These are phyloP conservation scores for Zaprionus africanus DNA, from an alignment of 1,140 invertebrate species.

Conservation along the genomic window DNA sequence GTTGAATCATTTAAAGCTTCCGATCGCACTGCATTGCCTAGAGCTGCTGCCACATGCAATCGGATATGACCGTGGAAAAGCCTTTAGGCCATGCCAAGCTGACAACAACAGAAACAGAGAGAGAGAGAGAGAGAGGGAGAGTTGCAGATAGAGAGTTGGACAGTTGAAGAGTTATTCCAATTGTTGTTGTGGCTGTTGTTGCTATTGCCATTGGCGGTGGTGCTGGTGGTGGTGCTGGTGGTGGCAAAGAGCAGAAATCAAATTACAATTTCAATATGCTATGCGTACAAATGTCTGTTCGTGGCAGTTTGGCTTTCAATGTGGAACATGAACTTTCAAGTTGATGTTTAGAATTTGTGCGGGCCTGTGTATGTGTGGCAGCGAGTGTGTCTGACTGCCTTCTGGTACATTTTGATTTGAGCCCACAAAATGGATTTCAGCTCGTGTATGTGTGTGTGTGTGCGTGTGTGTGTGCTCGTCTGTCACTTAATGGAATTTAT, in stretches of 20 bases:
- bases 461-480: conserved; percentile 50
- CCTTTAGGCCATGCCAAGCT: not conserved
- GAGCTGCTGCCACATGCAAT: not conserved
- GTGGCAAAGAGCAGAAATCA: conserved; percentile 77
- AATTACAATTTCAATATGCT: conserved; percentile 82
- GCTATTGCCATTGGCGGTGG: conserved; percentile 10
- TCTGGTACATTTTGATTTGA: conserved; percentile 69
- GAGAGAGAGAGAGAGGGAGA: conserved; percentile 8
- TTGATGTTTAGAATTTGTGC: conserved; percentile 65
- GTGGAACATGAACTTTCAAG: conserved; percentile 75
- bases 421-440: conserved; percentile 71
- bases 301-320: conserved; percentile 74
- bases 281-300: conserved; percentile 79
- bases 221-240: conserved; percentile 51
- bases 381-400: conserved; percentile 24
- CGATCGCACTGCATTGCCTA: not conserved
- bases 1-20: not conserved
- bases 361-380: conserved; percentile 10
- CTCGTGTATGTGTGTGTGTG: conserved; percentile 25
- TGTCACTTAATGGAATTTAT: conserved; percentile 82
- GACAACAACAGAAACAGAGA: conserved; percentile 13
- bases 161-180: conserved; percentile 55
- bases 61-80: not conserved
- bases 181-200: conserved; percentile 17
- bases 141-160: conserved; percentile 29